phyloP scores from a whole-genome alignment of 2,797 vertebrate genomes.

The Poeciliopsis presidionis region DNA sequence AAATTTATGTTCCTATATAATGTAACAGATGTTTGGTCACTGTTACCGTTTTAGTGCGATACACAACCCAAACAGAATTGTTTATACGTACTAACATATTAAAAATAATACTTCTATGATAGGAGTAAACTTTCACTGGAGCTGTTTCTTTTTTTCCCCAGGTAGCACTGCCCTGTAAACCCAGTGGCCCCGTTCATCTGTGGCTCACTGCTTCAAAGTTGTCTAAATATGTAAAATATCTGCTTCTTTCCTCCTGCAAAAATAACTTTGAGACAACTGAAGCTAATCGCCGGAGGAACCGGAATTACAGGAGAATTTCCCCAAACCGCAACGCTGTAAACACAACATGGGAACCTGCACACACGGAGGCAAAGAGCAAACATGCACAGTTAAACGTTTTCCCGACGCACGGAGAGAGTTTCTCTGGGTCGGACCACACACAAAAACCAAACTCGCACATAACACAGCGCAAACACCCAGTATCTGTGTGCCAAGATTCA shows the following conservation, averaged over 20 bases:
- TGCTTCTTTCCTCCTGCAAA: slow-evolving; percentile 49
- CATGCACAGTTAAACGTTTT: neutral
- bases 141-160: neutral
- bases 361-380: slow-evolving; percentile 6
- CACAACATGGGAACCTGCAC: slow-evolving; percentile 48
- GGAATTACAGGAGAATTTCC: slow-evolving; percentile 45
- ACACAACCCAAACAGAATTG: neutral
- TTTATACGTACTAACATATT: neutral
- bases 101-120: neutral
- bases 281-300: slow-evolving; percentile 46
- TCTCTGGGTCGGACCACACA: slow-evolving; percentile 58
- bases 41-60: neutral
- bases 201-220: slow-evolving; percentile 41
- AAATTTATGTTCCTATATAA: neutral
- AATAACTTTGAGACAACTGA: slow-evolving; percentile 58
- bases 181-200: slow-evolving; percentile 29
- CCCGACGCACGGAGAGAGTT: neutral
- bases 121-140: slow-evolving; percentile 9
- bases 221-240: slow-evolving; percentile 64
- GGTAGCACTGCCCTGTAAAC: slow-evolving; percentile 37
- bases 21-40: neutral
- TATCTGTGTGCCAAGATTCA: slow-evolving; percentile 22
- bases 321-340: slow-evolving; percentile 51
- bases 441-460: slow-evolving; percentile 31
- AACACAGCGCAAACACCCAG: slow-evolving; percentile 20